Conservation (phyloP, 2,888 invertebrate genomes). For the Trichogramma evanescens region DNA sequence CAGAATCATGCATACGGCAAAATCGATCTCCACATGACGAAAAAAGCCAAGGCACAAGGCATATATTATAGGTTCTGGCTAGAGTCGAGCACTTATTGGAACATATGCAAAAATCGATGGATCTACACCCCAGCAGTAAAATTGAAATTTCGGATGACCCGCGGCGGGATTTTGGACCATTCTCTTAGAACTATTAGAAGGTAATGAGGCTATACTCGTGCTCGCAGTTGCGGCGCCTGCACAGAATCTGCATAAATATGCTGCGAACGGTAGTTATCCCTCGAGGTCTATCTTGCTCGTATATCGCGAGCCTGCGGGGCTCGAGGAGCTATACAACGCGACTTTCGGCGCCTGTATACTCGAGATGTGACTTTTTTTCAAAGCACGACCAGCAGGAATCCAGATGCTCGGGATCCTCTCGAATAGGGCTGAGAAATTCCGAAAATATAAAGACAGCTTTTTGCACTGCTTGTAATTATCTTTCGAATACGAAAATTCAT, state of each 20-base stretch:
- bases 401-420: too few relatives aligned
- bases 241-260: background rate
- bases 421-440: too few relatives aligned
- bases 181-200: constrained; percentile 37
- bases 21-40: too few relatives aligned
- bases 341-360: background rate
- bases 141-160: constrained; percentile 38
- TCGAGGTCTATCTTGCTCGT: constrained; percentile 10
- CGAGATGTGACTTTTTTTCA: background rate
- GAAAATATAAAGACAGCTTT: too few relatives aligned
- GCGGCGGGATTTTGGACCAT: constrained; percentile 7
- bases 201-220: constrained; percentile 31
- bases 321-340: background rate
- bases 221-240: background rate
- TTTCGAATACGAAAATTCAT: too few relatives aligned
- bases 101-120: constrained; percentile 27
- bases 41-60: too few relatives aligned
- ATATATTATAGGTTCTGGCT: too few relatives aligned
- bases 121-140: constrained; percentile 16
- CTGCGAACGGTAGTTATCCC: constrained; percentile 15
- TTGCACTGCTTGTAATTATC: too few relatives aligned
- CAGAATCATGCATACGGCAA: too few relatives aligned
- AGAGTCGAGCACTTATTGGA: background rate
- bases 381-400: background rate
- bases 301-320: background rate